Base-by-base conservation (phyloP, 2,888 invertebrate genomes). In the Doris montereyensis region DNA sequence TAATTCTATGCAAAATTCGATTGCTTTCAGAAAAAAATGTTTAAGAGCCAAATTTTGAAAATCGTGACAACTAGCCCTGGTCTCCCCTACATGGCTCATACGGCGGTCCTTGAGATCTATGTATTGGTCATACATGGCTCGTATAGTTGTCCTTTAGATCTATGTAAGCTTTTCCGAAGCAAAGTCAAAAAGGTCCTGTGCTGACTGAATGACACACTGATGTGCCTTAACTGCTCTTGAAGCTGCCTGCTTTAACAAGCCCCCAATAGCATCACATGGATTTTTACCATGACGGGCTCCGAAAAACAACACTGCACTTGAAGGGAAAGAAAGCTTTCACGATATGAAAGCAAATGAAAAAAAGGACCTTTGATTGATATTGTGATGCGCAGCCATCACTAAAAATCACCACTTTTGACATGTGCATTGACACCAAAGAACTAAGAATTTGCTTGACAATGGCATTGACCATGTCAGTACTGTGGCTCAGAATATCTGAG, bases 331-430 rank as follows among this genome's bases (percentile, higher is more conserved):
- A n/a, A n/a, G n/a, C n/a, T n/a, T n/a, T n/a, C n/a, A n/a, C n/a
- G n/a, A n/a, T n/a, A n/a, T n/a, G n/a, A n/a, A n/a, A n/a, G n/a
- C n/a, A n/a, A n/a, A n/a, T n/a, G n/a, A n/a, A n/a, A n/a, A n/a
- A n/a, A n/a, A n/a, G n/a, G n/a, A 77, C 58, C 24, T 77, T 70
- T 8, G 70, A 70, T 21, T 77, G 68, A 17, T 57, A 77, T 26
- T 77, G 77, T 28, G 77, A 68, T 2, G 58, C 60, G 58, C 70
- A 77, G 2, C 77, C 77, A 72, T 77, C 77, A 77, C 77, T 77
- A 21, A 62, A 41, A 4, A 77, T 5, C 4, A 77, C 52, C 1
- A 77, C 35, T n/a, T 77, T 77, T 8, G 26, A 28, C 57, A 77
- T 21, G n/a, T 24, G n/a, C 1, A 41, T 10, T 0, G 13, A 4